Evolutionary conservation across 2,113 vertebrate species (phyloP), one percentile per base, ranked within the genome.

Genomic region (Myiagra hebetior): DNA sequence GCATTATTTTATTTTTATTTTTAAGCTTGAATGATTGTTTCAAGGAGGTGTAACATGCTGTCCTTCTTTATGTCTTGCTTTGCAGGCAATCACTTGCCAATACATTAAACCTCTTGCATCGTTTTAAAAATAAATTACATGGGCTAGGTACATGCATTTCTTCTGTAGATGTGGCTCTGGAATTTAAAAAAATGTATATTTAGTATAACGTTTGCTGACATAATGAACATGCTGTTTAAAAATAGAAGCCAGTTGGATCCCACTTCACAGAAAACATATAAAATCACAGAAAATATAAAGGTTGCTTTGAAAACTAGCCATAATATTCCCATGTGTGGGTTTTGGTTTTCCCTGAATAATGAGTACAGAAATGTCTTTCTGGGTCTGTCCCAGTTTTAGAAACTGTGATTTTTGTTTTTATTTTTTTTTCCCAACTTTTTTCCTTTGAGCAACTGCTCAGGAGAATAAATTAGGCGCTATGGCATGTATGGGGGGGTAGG

Each of bases 371-470:
- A 46, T 24, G 6, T 95, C 78, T 87, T 87, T 91, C 67, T 87
- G 77, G 75, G 88, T 79, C 68, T 75, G 86, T 93, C 93, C 94
- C 91, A 97, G 88, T 95, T 91, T 91, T 95, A 79, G 69, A 94
- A 96, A 91, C 86, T 89, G 82, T 93, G 91, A 81, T 87, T 91
- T 50, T 69, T 89, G 50, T 67, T 50, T 89, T 46, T 60, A 4
- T 41, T 77, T 49, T 18, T 27, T 42, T 18, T 30, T 8, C 14
- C 47, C 30, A 41, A 68, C 14, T 41, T 78, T 89, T 33, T 91
- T 96, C 26, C 93, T 90, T 84, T 83, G 67, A 89, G 56, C 91
- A 94, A 94, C 92, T 96, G 96, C 79, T 97, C 88, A 94, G 91
- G 95, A 94, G 95, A 96, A 96, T 95, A 93, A 96, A 96, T 96